These are phyloP conservation scores for Salpingus planirostris DNA, from an alignment of 2,888 invertebrate species.

Conservation along the genomic window DNA sequence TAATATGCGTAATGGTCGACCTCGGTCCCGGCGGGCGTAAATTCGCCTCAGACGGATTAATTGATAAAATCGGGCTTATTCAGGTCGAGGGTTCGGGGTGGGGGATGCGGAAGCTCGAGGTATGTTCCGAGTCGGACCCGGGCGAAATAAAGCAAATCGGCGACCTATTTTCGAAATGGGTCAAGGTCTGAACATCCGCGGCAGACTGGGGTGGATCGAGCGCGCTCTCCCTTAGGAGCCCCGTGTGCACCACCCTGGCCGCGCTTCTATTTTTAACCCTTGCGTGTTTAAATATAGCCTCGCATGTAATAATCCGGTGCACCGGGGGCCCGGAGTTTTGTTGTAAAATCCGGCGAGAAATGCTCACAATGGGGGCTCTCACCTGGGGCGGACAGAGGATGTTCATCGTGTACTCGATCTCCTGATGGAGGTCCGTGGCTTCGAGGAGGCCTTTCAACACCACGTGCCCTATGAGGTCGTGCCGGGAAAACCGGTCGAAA, in stretches of 20 bases:
- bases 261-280: constrained; percentile 10
- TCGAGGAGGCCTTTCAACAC: constrained; percentile 70
- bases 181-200: constrained; percentile 14
- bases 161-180: constrained; percentile 8
- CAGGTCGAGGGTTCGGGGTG: too few species aligned
- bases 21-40: too few species aligned
- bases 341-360: neutral
- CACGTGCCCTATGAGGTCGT: constrained; percentile 80
- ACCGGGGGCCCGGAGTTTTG: neutral
- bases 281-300: constrained; percentile 9
- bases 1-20: too few species aligned
- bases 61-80: too few species aligned
- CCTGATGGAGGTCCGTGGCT: constrained; percentile 66
- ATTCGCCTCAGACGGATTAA: too few species aligned
- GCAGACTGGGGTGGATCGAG: too few species aligned
- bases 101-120: too few species aligned
- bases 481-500: constrained; percentile 80
- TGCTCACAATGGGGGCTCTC: constrained; percentile 23
- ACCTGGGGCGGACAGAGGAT: constrained; percentile 72
- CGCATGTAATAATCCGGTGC: too few species aligned
- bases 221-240: too few species aligned
- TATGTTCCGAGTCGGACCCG: too few species aligned
- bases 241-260: too few species aligned
- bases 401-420: constrained; percentile 79
- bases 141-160: constrained; percentile 2